Conservation (phyloP, 2,113 vertebrate species). For the Anseranas semipalmata region DNA sequence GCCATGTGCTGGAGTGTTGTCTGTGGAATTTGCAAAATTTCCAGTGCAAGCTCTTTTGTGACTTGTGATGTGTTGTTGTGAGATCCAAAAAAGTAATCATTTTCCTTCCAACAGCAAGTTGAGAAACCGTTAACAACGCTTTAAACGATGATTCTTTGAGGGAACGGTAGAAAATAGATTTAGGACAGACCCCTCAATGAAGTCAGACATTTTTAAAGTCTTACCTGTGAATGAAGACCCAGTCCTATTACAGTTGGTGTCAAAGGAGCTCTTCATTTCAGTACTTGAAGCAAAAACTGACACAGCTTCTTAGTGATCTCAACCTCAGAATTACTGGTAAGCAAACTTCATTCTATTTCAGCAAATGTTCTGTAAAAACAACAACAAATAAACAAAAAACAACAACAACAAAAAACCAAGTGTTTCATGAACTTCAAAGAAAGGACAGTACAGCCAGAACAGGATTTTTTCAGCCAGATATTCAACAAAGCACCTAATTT, state of each 20-base stretch:
- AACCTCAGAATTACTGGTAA: neutral
- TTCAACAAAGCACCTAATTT: neutral
- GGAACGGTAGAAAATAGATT: neutral
- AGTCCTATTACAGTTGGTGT: rapidly evolving
- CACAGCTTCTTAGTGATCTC: neutral
- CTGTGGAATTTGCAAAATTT: rapidly evolving
- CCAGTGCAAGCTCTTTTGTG: rapidly evolving
- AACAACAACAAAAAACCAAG: neutral
- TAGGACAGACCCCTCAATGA: rapidly evolving
- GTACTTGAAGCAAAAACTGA: neutral
- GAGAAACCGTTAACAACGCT: neutral
- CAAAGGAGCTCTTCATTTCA: neutral
- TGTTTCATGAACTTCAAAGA: neutral
- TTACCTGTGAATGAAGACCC: neutral
- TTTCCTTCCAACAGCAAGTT: neutral
- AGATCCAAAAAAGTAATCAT: neutral
- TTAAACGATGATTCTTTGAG: neutral
- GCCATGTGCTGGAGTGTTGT: rapidly evolving
- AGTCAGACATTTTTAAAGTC: rapidly evolving
- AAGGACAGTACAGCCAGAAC: neutral
- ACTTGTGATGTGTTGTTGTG: neutral
- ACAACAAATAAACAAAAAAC: neutral
- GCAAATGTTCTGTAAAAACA: neutral
- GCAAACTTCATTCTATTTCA: neutral
- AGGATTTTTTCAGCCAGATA: neutral